phyloP scores from a whole-genome alignment of 2,888 invertebrate species.

The Archaeoteleia sp. region DNA sequence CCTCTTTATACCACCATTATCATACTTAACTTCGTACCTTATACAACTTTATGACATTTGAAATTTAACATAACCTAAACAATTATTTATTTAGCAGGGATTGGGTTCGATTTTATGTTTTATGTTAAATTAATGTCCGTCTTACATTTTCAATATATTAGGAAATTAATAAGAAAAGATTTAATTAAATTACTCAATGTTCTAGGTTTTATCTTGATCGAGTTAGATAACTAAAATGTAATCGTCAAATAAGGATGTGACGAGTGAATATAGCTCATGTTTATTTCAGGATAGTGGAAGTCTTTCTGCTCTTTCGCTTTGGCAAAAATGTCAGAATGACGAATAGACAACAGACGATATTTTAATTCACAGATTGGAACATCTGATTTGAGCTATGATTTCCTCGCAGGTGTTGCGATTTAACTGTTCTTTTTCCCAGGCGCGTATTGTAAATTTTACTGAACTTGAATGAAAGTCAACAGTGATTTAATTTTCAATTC shows the following conservation, averaged over 20 bases:
- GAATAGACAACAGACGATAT: constrained; percentile 31
- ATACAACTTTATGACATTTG: too few relatives aligned
- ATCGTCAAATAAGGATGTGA: neutral
- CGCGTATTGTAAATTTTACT: constrained; percentile 8
- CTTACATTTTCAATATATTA: too few relatives aligned
- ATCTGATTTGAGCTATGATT: constrained; percentile 26
- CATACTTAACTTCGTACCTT: too few relatives aligned
- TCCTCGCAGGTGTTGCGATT: constrained; percentile 10
- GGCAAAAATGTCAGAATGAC: constrained; percentile 19
- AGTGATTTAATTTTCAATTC: constrained; percentile 1
- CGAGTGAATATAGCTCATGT: neutral
- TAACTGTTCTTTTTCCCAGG: constrained; percentile 1
- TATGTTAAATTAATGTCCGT: too few relatives aligned
- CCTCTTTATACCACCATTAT: too few relatives aligned
- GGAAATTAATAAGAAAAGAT: too few relatives aligned
- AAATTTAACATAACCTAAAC: too few relatives aligned
- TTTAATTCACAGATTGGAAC: constrained; percentile 30
- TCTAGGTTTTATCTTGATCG: neutral
- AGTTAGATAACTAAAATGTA: neutral
- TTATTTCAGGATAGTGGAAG: neutral
- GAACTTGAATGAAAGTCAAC: constrained; percentile 10
- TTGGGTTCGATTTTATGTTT: too few relatives aligned
- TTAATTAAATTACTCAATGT: constrained; percentile 27
- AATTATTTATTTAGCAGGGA: too few relatives aligned
- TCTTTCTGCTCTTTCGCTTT: neutral